Evolutionary conservation across 2,888 invertebrate species (phyloP), one percentile per base, ranked within the genome.

Genomic region (Conops quadrifasciatus): DNA sequence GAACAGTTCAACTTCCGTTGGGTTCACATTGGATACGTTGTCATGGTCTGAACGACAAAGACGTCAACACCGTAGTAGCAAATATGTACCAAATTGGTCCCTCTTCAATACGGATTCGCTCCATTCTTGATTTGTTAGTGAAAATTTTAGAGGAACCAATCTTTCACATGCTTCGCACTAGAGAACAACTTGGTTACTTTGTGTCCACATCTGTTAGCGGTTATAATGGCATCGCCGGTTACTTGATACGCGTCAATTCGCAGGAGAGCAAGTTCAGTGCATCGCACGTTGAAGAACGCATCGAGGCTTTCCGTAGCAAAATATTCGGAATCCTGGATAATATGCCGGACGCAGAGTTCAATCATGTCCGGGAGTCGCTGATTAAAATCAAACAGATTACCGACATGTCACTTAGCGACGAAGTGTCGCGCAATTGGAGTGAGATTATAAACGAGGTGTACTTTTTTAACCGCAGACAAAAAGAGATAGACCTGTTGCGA

Each of bases 141-240:
- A 94, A 94, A 88, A 86, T 94, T 71, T 93, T 96, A 88, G 93
- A 94, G 81, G 96, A 96, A 85, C 96, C 96, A 0, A 88, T 94
- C 60, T 97, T 96, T 86, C 92, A 96, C 85, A 88, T 89, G 58
- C 87, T 97, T 26, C 89, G 97, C 69, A 96, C 96, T 0, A 92
- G 93, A 84, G 94, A 96, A 80, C 96, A 97, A 86, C 88, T 97
- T 2, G 96, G 96, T 0, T 97, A 97, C 86, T 89, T 92, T 81
- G 94, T 97, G 26, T 91, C 88, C 78, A 91, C 91, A 75, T 87
- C 89, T 71, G 87, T 91, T 78, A 88, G 91, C 28, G 90, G 92
- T 79, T 93, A 93, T 0, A 91, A 89, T 80, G 94, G 94, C 1
- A 90, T 96, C 74, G 87, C 94, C 60, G 95, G 95, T 11, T 93